Evolutionary conservation across 2,797 vertebrate genomes (phyloP), one percentile per base, ranked within the genome.

Genomic region (Dipus sagitta): DNA sequence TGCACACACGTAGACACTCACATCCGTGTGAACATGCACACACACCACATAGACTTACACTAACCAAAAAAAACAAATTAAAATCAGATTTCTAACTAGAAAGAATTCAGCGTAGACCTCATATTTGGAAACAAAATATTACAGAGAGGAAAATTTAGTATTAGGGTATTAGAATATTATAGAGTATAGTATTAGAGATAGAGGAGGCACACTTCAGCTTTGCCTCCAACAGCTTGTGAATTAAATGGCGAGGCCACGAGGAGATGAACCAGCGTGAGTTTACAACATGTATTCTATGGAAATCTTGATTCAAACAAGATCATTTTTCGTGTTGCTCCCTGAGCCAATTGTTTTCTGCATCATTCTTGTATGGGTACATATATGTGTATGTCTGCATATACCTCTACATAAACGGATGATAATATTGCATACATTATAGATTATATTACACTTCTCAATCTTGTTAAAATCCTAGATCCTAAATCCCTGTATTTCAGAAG

Each of bases 41-140:
- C 17, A 58, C 54, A 58, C 17, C 54, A 58, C 14, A 58, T 12
- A 58, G 13, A 58, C 13, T 12, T 17, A 58, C 54, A 58, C 15
- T 38, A 3, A 17, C 54, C 13, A 13, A 58, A 58, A 58, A 17
- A 15, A 58, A 14, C 12, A 58, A 58, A 58, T 2, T 58, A 42
- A 34, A 13, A 72, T 30, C 54, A n/a, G 34, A 23, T 75, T 92
- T 86, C 11, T 90, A 76, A 83, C n/a, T 24, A 78, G n/a, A 28
- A 34, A 78, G 42, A 68, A 68, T 52, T 75, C 38, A 76, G 4
- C 54, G 52, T 9, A 17, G 70, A 34, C 28, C 15, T 75, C 38
- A 62, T n/a, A 79, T 89, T 89, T 80, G 52, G 70, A 89, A 92
- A 38, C 34, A 80, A 75, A 30, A 0, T 89, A 54, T 64, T 86